Conservation (phyloP, 2,797 vertebrate genomes). For the Melanogrammus aeglefinus region DNA sequence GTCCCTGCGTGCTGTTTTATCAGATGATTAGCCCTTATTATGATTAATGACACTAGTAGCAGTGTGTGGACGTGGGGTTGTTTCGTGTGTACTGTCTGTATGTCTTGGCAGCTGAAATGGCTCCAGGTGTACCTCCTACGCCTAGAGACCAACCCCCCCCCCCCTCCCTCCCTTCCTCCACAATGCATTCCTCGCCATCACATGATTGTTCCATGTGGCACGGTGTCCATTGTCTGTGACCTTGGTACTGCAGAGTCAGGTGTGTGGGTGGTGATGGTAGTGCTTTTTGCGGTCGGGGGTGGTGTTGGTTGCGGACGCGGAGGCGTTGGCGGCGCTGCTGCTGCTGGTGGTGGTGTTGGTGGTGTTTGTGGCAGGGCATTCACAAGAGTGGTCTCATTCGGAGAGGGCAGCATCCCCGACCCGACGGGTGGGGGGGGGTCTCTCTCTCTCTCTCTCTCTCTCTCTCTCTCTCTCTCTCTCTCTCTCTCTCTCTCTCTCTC, state of each 20-base stretch:
- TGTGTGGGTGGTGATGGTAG: background rate
- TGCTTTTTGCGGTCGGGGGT: too few species aligned
- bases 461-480: background rate
- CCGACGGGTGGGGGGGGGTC: background rate
- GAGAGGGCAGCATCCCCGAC: conserved; percentile 28
- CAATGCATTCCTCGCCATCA: background rate
- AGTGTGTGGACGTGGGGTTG: background rate
- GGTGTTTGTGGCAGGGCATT: conserved; percentile 65
- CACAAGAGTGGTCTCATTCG: conserved; percentile 26
- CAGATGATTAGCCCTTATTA: background rate
- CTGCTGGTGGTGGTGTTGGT: background rate
- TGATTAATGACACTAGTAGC: background rate
- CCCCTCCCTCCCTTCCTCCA: background rate
- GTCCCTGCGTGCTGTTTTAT: background rate
- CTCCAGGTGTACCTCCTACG: background rate
- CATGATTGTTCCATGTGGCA: background rate
- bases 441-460: conserved; percentile 39
- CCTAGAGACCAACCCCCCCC: background rate
- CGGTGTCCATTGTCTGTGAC: conserved; percentile 2
- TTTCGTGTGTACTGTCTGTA: background rate
- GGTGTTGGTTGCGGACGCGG: too few species aligned
- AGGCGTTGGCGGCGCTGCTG: too few species aligned
- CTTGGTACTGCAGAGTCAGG: background rate
- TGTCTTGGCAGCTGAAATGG: background rate
- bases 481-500: conserved; percentile 10